Evolutionary conservation across 2,888 invertebrate species (phyloP).

Genomic region (Ecliptopera silaceata): DNA sequence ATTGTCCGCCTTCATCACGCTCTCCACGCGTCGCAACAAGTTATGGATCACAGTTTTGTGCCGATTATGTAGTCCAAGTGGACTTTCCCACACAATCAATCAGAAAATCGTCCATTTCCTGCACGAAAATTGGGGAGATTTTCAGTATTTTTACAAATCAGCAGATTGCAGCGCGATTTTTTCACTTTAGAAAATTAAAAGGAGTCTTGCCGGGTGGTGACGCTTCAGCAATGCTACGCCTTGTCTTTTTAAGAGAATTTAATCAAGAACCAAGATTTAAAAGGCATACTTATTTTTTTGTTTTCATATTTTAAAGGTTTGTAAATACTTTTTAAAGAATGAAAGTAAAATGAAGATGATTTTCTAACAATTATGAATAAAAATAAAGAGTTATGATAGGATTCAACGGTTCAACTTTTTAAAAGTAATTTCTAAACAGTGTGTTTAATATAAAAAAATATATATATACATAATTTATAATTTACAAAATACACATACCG

Average conservation of each 20-base stretch:
- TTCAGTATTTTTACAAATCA: not conserved
- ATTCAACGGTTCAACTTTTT: no score
- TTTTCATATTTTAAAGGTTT: no score
- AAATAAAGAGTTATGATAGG: no score
- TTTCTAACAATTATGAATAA: no score
- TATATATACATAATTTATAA: no score
- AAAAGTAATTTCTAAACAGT: no score
- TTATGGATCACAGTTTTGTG: constrained; percentile 50
- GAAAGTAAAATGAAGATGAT: no score
- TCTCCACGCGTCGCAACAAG: constrained; percentile 62
- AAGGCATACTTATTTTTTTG: not conserved
- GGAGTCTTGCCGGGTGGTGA: not conserved
- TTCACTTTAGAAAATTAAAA: not conserved
- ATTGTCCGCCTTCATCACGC: constrained; percentile 56
- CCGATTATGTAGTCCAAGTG: constrained; percentile 1
- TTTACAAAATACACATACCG: no score
- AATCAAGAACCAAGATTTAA: not conserved
- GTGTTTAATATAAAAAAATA: no score
- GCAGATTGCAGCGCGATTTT: not conserved
- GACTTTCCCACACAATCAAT: not conserved
- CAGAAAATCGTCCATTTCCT: not conserved
- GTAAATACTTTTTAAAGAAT: no score
- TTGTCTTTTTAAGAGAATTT: not conserved
- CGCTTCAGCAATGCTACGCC: not conserved
- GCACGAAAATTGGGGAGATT: not conserved